A percentile compares a stretch with the other conserved stretches of the same genome.
Conservation (phyloP, 2,797 vertebrate species). For the Bradypus variegatus region DNA sequence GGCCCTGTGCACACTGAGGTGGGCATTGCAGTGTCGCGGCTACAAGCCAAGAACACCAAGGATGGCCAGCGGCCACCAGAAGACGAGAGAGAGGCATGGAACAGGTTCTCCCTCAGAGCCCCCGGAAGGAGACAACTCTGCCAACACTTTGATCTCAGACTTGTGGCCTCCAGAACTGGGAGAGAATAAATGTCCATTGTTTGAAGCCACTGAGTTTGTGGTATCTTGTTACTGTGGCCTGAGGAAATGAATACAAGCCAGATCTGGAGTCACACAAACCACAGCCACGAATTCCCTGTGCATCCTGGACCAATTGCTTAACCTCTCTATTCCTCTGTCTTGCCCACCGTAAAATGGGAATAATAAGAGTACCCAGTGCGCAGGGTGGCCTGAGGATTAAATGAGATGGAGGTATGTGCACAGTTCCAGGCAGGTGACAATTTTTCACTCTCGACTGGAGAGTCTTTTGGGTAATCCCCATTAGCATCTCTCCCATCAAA, state of each 20-base stretch:
- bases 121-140: background rate
- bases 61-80: too few relatives aligned
- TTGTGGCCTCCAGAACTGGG: background rate
- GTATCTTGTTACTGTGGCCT: rapidly evolving
- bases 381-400: background rate
- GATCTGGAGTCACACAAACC: background rate
- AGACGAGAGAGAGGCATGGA: background rate
- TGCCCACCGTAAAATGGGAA: background rate
- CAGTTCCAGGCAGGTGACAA: background rate
- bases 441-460: background rate
- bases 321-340: background rate
- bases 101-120: background rate
- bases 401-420: background rate
- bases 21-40: background rate
- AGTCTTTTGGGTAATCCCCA: too few relatives aligned
- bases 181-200: background rate
- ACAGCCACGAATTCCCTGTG: background rate
- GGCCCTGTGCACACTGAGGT: rapidly evolving
- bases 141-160: background rate
- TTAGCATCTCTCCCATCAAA: background rate
- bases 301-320: background rate
- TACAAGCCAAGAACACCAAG: background rate
- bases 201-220: background rate
- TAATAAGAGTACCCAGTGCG: background rate
- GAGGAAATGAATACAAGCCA: background rate